Percentiles rank a stretch among this genome's conserved stretches.
Evolutionary conservation across 2,888 invertebrate species (phyloP).

Genomic region (Blera fallax): DNA sequence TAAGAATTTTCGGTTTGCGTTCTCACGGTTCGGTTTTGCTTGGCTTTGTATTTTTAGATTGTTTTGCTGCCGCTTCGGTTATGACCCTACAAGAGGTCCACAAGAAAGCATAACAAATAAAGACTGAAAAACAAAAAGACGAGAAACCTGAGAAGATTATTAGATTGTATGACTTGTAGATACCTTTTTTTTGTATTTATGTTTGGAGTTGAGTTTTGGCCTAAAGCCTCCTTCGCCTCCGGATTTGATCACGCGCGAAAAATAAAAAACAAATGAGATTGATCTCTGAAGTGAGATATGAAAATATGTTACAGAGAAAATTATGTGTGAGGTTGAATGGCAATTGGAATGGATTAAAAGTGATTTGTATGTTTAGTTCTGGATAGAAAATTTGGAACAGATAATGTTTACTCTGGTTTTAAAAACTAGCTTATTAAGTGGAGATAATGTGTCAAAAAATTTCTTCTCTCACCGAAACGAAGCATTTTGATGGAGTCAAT

Average conservation of each 20-base stretch:
- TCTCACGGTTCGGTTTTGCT: constrained; percentile 53
- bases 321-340: constrained; percentile 8
- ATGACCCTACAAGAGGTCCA: neutral
- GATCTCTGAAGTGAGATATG: constrained; percentile 27
- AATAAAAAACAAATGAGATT: neutral
- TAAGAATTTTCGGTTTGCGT: constrained; percentile 38
- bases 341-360: constrained; percentile 1
- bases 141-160: neutral
- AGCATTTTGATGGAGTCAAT: neutral
- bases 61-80: neutral
- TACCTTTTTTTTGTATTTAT: neutral
- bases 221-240: neutral
- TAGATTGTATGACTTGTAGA: constrained; percentile 13
- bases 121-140: neutral
- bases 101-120: neutral
- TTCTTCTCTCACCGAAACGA: neutral
- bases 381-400: neutral
- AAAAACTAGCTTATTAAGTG: neutral
- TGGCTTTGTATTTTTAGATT: neutral
- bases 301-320: constrained; percentile 4
- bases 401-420: neutral
- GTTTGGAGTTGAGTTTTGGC: neutral
- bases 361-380: neutral
- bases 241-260: constrained; percentile 1
- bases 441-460: neutral